These are phyloP conservation scores for Trachelus troglodyta DNA, from an alignment of 2,888 invertebrate species.

Conservation along the genomic window DNA sequence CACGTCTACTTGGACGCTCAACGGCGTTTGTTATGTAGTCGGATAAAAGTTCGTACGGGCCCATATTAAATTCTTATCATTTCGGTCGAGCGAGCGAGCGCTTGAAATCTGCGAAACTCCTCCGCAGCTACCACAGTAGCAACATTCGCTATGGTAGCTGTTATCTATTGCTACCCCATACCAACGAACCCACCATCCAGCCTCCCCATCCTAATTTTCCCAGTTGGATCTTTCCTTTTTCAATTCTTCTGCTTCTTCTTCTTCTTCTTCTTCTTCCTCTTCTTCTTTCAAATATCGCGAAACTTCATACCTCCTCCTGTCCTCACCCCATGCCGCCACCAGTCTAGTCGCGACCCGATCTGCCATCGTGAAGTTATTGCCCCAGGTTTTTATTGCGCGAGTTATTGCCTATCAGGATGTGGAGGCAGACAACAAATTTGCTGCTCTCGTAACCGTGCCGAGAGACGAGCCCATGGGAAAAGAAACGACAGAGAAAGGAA, in stretches of 20 bases:
- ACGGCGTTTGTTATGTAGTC: no score
- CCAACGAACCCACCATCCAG: not conserved
- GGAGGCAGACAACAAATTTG: constrained; percentile 52
- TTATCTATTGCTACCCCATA: not conserved
- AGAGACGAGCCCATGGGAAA: no score
- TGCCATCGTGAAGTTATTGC: constrained; percentile 48
- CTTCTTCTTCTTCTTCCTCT: constrained; percentile 25
- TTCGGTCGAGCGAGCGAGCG: constrained; percentile 30
- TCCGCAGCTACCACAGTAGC: not conserved
- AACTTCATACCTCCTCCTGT: constrained; percentile 36
- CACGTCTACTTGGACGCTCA: no score
- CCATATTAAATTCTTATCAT: constrained; percentile 50
- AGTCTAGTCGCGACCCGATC: not conserved
- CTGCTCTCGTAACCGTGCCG: constrained; percentile 21
- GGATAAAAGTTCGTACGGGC: constrained; percentile 12
- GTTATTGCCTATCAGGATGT: constrained; percentile 54
- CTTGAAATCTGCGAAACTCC: constrained; percentile 23
- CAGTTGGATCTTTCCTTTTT: not conserved
- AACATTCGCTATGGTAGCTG: constrained; percentile 23
- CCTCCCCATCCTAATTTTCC: no score
- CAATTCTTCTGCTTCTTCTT: constrained; percentile 25
- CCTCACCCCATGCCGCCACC: constrained; percentile 14
- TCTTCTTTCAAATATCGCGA: constrained; percentile 48
- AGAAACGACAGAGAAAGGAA: no score
- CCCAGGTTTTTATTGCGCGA: constrained; percentile 54